Base-by-base conservation (phyloP, 2,888 invertebrate species). In the Drosophila meridiana region DNA sequence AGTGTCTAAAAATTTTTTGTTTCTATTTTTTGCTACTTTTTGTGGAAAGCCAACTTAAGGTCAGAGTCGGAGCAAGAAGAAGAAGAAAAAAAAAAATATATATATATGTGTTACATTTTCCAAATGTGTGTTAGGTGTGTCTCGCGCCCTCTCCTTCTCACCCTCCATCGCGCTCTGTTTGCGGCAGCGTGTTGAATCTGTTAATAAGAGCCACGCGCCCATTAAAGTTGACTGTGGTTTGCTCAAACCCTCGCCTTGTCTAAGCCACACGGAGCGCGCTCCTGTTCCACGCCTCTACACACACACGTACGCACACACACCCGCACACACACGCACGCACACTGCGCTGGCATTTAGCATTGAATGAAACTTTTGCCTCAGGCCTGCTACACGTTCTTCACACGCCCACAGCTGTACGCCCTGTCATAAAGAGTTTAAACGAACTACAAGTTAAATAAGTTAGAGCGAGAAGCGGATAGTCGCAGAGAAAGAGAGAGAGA, bases 161-260 rank as follows among this genome's bases (percentile, higher is more conserved):
- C 40, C 56, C 30, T 53, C 47, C n/a, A 40, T 59, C 43, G 28
- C 52, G 14, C 47, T 50, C 34, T 67, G 57, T 26, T 26, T 28
- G 42, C 14, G 38, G 66, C 70, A 73, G 82, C 76, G 69, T 80
- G 87, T 76, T 83, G 82, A 84, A 80, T 81, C 87, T 84, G 87
- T 79, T 87, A 87, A 87, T 84, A 87, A 79, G 76, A 74, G 73
- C 76, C 87, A 83, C 87, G 76, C 79, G 82, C 82, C 82, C 87
- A 79, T 87, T 79, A 76, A 76, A 75, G 76, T 78, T 83, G 76
- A 70, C 63, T 72, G 73, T 53, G 59, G 66, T 76, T 80, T 72
- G 66, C 40, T 14, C 45, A 45, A 58, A 5, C 45, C 74, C 55
- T 62, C 56, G 47, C 50, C 38, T 26, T 20, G 34, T 32, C 32